Evolutionary conservation across 2,888 invertebrate genomes (phyloP), one percentile per base, ranked within the genome.

Genomic region (Idaea aversata): DNA sequence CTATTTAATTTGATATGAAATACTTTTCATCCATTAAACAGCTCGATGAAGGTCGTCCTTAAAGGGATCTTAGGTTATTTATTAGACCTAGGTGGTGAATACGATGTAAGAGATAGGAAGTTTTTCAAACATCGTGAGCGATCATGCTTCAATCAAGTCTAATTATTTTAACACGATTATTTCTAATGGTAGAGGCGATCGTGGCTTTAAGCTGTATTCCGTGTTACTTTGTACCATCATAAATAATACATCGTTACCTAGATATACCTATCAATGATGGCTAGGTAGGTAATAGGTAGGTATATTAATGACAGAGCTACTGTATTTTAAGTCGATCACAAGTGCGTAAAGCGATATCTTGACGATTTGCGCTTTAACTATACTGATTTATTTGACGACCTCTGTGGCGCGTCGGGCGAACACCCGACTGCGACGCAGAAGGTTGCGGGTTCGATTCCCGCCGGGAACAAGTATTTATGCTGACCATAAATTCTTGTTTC

Each of bases 101-200:
- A 47, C 47, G 47, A 47, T 10, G 47, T 38, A 38, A n/a, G 25
- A 4, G 36, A 7, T 7, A 36, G 36, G 6, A 7, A 36, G 47
- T 47, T 7, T 47, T 59, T 59, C 66, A 61, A 65, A 34, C 62
- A 64, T 75, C 68, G 72, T 65, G 68, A 71, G 70, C 67, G 72
- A 75, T 77, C 25, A 75, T 68, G 76, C 75, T 77, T 70, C 76
- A 79, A 80, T 79, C 76, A 74, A 72, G 77, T 77, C 74, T 80
- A 80, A 82, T 73, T 71, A 72, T 67, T 63, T 35, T 59, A 70
- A 15, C 57, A 34, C 38, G 63, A 38, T 63, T 16, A 59, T 15
- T 59, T 59, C 58, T 59, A 59, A 16, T 59, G 7, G 16, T 59
- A 15, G 10, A 59, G 58, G 5, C 58, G 15, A 59, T 15, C 58